A percentile compares a stretch with the other conserved stretches of the same genome.
phyloP scores from a whole-genome alignment of 2,888 invertebrate genomes.

The Caenorhabditis uteleia region DNA sequence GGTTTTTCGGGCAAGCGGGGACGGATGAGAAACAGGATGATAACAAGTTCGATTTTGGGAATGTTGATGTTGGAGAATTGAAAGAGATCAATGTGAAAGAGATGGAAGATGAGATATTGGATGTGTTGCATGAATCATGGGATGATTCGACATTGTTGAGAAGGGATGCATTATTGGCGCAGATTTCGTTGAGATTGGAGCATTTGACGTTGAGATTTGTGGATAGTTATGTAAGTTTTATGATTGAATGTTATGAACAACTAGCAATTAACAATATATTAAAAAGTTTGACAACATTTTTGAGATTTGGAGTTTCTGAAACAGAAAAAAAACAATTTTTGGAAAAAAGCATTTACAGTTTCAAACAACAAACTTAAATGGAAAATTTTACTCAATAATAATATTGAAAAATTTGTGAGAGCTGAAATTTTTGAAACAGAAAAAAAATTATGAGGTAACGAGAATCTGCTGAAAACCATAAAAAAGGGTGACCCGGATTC shows the following conservation, averaged over 20 bases:
- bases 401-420: too few relatives aligned
- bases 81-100: constrained; percentile 45
- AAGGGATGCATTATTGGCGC: constrained; percentile 65
- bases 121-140: constrained; percentile 67
- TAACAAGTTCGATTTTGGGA: constrained; percentile 42
- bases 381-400: too few relatives aligned
- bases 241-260: background rate
- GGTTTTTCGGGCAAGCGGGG: constrained; percentile 51
- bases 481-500: too few relatives aligned
- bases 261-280: background rate
- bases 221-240: constrained; percentile 49
- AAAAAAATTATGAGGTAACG: too few relatives aligned
- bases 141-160: constrained; percentile 67
- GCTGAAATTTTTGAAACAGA: too few relatives aligned
- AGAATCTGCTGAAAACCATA: too few relatives aligned
- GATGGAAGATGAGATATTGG: constrained; percentile 66
- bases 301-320: background rate
- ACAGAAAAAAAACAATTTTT: too few relatives aligned
- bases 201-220: constrained; percentile 62
- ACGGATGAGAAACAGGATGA: constrained; percentile 29
- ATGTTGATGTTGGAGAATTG: constrained; percentile 36
- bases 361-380: too few relatives aligned
- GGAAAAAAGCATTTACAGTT: background rate
- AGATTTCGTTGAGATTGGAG: constrained; percentile 60
- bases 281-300: background rate